phyloP scores from a whole-genome alignment of 2,888 invertebrate genomes.

The Megastigmus dorsalis region DNA sequence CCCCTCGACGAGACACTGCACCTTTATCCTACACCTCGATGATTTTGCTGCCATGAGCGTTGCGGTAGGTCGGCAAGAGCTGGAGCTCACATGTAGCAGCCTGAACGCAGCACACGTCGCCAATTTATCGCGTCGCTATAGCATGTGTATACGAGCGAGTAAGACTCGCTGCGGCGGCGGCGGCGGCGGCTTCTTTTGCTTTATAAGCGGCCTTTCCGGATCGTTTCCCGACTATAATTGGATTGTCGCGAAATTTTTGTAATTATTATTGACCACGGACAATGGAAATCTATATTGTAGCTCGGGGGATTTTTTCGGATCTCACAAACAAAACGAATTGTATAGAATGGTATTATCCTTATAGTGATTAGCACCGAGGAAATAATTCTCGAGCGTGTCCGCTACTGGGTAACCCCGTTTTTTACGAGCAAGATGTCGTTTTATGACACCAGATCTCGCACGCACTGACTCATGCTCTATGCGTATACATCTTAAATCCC shows the following conservation, averaged over 20 bases:
- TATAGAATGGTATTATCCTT: no score
- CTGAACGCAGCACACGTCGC: slow-evolving; percentile 23
- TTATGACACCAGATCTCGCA: slow-evolving; percentile 19
- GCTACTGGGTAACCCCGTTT: no score
- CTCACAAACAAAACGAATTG: no score
- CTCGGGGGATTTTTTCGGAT: no score
- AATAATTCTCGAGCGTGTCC: no score
- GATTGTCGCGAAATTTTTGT: no score
- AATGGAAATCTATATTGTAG: no score
- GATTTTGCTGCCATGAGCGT: slow-evolving; percentile 15
- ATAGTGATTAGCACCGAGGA: no score
- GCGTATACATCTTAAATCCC: not conserved
- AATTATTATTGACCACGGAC: no score
- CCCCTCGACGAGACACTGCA: not conserved
- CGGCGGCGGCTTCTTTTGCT: not conserved
- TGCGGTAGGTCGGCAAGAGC: slow-evolving; percentile 50
- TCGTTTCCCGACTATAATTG: no score
- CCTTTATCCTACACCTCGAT: slow-evolving; percentile 13
- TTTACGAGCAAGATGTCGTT: no score
- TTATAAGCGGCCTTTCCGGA: not conserved
- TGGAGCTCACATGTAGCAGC: not conserved
- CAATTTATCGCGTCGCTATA: slow-evolving; percentile 50
- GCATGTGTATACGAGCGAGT: no score
- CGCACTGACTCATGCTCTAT: slow-evolving; percentile 13
- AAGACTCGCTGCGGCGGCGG: not conserved